A percentile compares a stretch with the other conserved stretches of the same genome.
phyloP scores from a whole-genome alignment of 35 echinoderm and acorn worm species.

The Nesometra sesokonis region DNA sequence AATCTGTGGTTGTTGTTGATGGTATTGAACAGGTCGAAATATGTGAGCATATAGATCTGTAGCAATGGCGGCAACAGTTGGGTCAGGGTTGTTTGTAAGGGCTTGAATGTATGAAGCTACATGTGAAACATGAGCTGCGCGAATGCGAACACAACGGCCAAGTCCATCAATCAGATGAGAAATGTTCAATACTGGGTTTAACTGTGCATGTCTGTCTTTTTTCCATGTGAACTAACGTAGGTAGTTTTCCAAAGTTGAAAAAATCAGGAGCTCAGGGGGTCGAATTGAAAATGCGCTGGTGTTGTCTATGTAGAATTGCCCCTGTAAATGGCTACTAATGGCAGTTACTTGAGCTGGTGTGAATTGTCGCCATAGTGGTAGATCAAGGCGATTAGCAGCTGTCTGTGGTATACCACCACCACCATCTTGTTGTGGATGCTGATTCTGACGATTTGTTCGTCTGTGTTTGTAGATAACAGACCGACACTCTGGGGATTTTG shows the following conservation, averaged over 20 bases:
- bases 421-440: slow-evolving; percentile 12
- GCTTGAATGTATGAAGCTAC: neutral
- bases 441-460: neutral
- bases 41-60: neutral
- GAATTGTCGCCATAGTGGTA: slow-evolving; percentile 24
- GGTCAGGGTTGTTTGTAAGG: neutral
- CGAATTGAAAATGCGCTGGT: slow-evolving; percentile 10
- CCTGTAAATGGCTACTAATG: neutral
- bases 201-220: neutral
- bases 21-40: neutral
- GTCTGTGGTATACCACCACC: slow-evolving; percentile 23
- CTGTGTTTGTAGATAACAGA: slow-evolving; percentile 9
- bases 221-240: slow-evolving; percentile 7
- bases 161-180: slow-evolving; percentile 1
- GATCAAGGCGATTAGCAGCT: neutral
- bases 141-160: neutral
- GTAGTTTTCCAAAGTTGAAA: neutral
- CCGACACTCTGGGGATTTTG: slow-evolving; percentile 14
- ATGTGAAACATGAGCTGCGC: neutral
- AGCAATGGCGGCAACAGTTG: neutral
- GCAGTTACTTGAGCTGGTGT: slow-evolving; percentile 23
- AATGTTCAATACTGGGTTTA: neutral
- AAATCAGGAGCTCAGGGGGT: neutral
- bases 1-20: slow-evolving; percentile 1
- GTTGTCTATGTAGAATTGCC: slow-evolving; percentile 1